These are phyloP conservation scores for Nannobrachium achirus DNA, from an alignment of 2,113 vertebrate genomes.

Conservation along the genomic window DNA sequence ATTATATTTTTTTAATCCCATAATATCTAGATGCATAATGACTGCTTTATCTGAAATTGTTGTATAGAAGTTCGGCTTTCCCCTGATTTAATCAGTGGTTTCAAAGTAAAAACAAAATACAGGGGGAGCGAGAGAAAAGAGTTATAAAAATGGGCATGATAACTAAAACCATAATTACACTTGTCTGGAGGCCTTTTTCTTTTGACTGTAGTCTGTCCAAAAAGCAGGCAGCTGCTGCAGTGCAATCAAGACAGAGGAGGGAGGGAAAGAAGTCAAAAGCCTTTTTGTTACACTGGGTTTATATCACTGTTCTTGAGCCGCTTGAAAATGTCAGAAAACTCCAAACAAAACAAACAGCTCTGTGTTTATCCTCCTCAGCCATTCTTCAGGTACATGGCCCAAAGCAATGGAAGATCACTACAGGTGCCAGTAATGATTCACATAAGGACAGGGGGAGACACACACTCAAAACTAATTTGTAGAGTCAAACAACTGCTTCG, in stretches of 20 bases:
- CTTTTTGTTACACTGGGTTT: slow-evolving; percentile 72
- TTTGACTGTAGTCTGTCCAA: slow-evolving; percentile 69
- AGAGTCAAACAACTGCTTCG: too few relatives aligned
- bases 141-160: slow-evolving; percentile 52
- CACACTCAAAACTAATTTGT: slow-evolving; percentile 29
- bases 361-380: slow-evolving; percentile 70
- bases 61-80: slow-evolving; percentile 29
- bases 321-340: slow-evolving; percentile 63
- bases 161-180: slow-evolving; percentile 78
- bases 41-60: slow-evolving; percentile 35
- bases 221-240: slow-evolving; percentile 72
- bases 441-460: slow-evolving; percentile 45
- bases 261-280: slow-evolving; percentile 69
- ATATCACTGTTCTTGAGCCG: slow-evolving; percentile 60
- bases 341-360: slow-evolving; percentile 76
- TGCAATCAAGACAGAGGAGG: slow-evolving; percentile 58
- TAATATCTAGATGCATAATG: slow-evolving; percentile 7
- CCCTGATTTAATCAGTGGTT: slow-evolving; percentile 55
- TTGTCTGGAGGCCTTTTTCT: slow-evolving; percentile 71
- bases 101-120: slow-evolving; percentile 41
- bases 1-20: slow-evolving; percentile 38
- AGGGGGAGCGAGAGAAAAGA: slow-evolving; percentile 35
- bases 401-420: slow-evolving; percentile 63
- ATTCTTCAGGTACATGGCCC: slow-evolving; percentile 67
- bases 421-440: slow-evolving; percentile 67